phyloP scores from a whole-genome alignment of 2,797 vertebrate species.

The Myotis myotis region DNA sequence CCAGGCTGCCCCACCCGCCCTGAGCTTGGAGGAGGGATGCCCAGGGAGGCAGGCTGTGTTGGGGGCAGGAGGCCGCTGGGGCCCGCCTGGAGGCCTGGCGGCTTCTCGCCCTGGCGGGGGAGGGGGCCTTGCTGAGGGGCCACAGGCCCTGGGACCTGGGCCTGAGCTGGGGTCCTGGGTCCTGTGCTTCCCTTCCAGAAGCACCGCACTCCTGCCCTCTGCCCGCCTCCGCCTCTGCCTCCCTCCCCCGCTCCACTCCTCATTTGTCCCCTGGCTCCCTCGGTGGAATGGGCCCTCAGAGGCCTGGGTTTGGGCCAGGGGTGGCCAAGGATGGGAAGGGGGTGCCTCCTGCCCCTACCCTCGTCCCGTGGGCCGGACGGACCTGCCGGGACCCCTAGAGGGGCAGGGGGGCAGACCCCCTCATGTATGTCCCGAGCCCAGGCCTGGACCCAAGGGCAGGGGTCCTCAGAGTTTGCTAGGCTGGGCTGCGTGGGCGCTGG shows the following conservation, averaged over 20 bases:
- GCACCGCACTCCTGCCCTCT: not conserved
- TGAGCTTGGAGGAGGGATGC: too few relatives aligned
- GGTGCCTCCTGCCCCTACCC: not conserved
- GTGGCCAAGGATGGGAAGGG: not conserved
- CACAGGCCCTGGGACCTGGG: not conserved
- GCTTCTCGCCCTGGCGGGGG: not conserved
- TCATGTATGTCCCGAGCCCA: not conserved
- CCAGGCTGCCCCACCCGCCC: too few relatives aligned
- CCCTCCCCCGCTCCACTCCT: not conserved
- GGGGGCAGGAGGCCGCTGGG: not conserved
- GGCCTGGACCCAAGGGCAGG: not conserved
- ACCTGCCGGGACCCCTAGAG: not conserved
- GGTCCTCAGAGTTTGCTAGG: not conserved
- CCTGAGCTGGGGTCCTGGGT: not conserved
- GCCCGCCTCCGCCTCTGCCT: not conserved
- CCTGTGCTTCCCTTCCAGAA: too few relatives aligned
- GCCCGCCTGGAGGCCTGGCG: not conserved
- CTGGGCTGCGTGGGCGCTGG: rapidly evolving
- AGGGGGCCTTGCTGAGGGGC: not conserved
- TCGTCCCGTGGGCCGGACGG: not conserved
- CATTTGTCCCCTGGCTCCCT: not conserved
- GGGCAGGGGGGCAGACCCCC: not conserved
- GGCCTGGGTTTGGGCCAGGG: not conserved
- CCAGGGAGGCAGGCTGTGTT: not conserved
- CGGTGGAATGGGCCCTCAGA: too few relatives aligned